Evolutionary conservation across 2,888 invertebrate species (phyloP).

Genomic region (Drosophila nr. perissopoda): DNA sequence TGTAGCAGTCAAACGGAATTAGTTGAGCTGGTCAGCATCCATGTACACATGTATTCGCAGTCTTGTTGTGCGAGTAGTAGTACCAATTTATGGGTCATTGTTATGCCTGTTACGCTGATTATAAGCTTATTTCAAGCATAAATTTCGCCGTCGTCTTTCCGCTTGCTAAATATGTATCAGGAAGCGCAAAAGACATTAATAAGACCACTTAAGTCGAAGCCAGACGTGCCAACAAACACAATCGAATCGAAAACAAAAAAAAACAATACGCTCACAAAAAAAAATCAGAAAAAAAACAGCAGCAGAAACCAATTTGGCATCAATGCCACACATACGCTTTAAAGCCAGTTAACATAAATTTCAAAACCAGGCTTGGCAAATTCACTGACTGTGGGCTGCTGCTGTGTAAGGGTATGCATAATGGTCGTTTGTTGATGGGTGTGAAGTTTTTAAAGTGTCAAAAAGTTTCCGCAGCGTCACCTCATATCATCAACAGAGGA

Average conservation of each 20-base stretch:
- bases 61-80: conserved; percentile 1
- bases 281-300: background rate
- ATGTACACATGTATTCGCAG: conserved; percentile 12
- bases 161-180: conserved; percentile 29
- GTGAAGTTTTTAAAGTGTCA: conserved; percentile 69
- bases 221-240: conserved; percentile 3
- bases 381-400: conserved; percentile 23
- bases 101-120: conserved; percentile 63
- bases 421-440: conserved; percentile 3
- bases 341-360: conserved; percentile 66
- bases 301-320: conserved; percentile 4
- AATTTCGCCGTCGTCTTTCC: conserved; percentile 3
- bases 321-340: conserved; percentile 44
- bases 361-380: conserved; percentile 53
- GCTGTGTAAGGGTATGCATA: conserved; percentile 8
- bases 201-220: conserved; percentile 17
- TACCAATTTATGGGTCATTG: conserved; percentile 58
- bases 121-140: conserved; percentile 37
- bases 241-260: background rate
- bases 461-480: conserved; percentile 66
- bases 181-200: conserved; percentile 42
- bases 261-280: background rate
- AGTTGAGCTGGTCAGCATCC: conserved; percentile 45
- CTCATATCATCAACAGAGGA: conserved; percentile 61
- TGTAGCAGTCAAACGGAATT: conserved; percentile 48